Conservation (phyloP, 2,888 invertebrate genomes). For the Entomobrya multifasciata region DNA sequence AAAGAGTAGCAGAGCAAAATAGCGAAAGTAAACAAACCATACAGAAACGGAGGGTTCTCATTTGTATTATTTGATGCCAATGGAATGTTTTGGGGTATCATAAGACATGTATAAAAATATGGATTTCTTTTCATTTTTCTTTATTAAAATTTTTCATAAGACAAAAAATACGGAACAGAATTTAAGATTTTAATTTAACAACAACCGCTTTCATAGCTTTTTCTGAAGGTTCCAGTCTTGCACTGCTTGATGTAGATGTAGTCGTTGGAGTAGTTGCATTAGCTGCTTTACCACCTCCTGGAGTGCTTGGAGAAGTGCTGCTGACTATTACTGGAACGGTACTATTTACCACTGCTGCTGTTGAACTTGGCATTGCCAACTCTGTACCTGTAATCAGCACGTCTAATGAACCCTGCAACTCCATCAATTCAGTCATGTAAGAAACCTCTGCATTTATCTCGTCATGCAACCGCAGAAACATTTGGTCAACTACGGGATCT, state of each 20-base stretch:
- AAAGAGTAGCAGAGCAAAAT: too few species aligned
- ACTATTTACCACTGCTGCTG: background rate
- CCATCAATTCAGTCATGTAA: conserved; percentile 81
- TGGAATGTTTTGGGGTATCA: too few species aligned
- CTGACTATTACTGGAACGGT: background rate
- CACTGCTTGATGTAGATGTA: conserved; percentile 1
- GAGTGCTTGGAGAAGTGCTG: background rate
- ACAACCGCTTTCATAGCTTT: conserved; percentile 74
- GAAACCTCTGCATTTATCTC: conserved; percentile 86
- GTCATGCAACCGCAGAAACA: conserved; percentile 85
- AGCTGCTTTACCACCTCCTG: background rate
- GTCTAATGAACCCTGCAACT: conserved; percentile 80
- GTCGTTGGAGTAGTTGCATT: background rate
- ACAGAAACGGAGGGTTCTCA: too few species aligned
- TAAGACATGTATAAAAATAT: too few species aligned
- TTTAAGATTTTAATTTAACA: conserved; percentile 60
- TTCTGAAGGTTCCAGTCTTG: conserved; percentile 68
- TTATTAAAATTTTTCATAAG: background rate
- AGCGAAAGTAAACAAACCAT: too few species aligned
- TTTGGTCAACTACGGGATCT: conserved; percentile 85
- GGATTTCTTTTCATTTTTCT: background rate
- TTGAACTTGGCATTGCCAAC: background rate
- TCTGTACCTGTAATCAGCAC: conserved; percentile 71
- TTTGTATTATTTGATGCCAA: too few species aligned
- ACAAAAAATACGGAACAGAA: background rate